phyloP scores from a whole-genome alignment of 2,113 vertebrate species.

The Hystrix cristata region DNA sequence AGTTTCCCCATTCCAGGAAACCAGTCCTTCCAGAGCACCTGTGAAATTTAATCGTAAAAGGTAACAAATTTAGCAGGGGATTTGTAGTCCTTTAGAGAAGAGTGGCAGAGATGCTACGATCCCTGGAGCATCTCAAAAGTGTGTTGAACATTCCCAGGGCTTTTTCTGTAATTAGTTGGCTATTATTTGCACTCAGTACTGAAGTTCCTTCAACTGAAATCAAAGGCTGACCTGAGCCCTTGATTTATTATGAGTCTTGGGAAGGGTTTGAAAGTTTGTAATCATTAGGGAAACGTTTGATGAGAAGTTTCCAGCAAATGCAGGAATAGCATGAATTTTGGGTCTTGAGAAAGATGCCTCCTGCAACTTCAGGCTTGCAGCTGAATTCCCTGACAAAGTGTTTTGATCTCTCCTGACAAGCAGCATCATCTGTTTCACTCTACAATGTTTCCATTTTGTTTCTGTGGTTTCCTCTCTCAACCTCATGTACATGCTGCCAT shows the following conservation, averaged over 20 bases:
- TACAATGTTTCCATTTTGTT: background rate
- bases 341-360: background rate
- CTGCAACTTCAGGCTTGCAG: background rate
- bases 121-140: background rate
- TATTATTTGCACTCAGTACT: background rate
- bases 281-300: constrained; percentile 9
- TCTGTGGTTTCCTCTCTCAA: background rate
- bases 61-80: background rate
- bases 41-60: background rate
- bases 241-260: constrained; percentile 57
- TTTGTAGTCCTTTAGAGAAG: background rate
- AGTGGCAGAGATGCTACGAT: background rate
- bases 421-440: background rate
- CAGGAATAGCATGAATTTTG: background rate
- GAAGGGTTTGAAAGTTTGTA: constrained; percentile 23
- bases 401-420: background rate
- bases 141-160: background rate
- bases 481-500: background rate
- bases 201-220: background rate
- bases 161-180: background rate
- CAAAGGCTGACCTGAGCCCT: constrained; percentile 3
- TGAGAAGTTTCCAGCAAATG: constrained; percentile 9
- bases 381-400: background rate
- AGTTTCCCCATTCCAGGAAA: background rate
- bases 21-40: background rate